Conservation (phyloP, 2,888 invertebrate genomes). For the Zhengitettix transpicula region DNA sequence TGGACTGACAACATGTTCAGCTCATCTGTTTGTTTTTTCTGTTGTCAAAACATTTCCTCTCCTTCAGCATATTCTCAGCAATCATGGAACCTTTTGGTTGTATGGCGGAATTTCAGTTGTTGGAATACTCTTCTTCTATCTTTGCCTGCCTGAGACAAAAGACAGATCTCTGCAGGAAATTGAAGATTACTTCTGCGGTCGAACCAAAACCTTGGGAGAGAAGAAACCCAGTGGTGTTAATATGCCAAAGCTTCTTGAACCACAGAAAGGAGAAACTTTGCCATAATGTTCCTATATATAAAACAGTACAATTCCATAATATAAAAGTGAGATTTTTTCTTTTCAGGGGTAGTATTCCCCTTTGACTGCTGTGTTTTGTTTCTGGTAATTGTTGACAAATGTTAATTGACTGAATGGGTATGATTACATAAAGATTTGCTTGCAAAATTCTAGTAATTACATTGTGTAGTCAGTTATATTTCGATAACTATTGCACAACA, state of each 20-base stretch:
- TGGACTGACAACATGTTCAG: conserved; percentile 47
- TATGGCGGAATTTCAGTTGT: conserved; percentile 29
- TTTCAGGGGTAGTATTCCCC: too few relatives aligned
- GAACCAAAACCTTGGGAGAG: conserved; percentile 30
- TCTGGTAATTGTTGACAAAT: too few relatives aligned
- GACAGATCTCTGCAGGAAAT: conserved; percentile 50
- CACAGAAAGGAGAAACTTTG: conserved; percentile 20
- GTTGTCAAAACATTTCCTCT: conserved; percentile 50
- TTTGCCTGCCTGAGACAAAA: conserved; percentile 48
- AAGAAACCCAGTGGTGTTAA: conserved; percentile 6
- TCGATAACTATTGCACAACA: too few relatives aligned
- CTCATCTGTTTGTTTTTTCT: conserved; percentile 45
- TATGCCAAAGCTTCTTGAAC: conserved; percentile 18
- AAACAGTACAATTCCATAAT: too few relatives aligned
- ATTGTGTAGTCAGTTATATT: too few relatives aligned
- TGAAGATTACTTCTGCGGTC: conserved; percentile 51
- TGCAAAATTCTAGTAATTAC: too few relatives aligned
- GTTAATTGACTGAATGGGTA: too few relatives aligned
- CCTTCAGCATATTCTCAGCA: conserved; percentile 30
- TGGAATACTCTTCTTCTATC: conserved; percentile 44
- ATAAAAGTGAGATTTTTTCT: too few relatives aligned
- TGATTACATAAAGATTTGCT: too few relatives aligned
- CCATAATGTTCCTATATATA: conserved; percentile 14
- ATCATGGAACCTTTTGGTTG: conserved; percentile 42
- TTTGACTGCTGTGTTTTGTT: too few relatives aligned